phyloP scores from a whole-genome alignment of 2,797 vertebrate genomes.

The Pseudochaenichthys georgianus region DNA sequence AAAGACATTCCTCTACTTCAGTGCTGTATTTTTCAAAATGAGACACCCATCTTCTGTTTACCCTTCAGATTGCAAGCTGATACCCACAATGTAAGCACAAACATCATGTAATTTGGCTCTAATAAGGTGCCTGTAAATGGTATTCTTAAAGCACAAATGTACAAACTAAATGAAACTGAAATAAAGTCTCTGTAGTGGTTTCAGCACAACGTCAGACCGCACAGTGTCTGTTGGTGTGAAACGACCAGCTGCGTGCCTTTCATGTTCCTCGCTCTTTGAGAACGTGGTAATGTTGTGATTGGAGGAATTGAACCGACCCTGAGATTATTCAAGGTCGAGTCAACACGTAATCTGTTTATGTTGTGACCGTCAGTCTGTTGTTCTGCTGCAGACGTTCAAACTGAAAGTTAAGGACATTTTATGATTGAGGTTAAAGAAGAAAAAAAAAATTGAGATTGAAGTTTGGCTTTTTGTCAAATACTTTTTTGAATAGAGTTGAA shows the following conservation, averaged over 20 bases:
- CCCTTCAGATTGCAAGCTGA: slow-evolving; percentile 9
- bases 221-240: neutral
- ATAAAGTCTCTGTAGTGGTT: neutral
- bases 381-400: slow-evolving; percentile 11
- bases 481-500: neutral
- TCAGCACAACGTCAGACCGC: neutral
- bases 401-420: slow-evolving; percentile 32
- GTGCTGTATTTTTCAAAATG: slow-evolving; percentile 12
- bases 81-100: slow-evolving; percentile 58
- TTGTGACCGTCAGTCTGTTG: neutral
- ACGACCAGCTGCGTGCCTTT: neutral
- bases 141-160: slow-evolving; percentile 60
- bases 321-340: slow-evolving; percentile 2
- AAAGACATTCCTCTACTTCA: slow-evolving; percentile 17
- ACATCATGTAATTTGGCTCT: neutral
- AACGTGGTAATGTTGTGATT: slow-evolving; percentile 3
- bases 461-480: neutral
- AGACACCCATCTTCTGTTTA: slow-evolving; percentile 17
- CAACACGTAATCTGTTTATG: slow-evolving; percentile 26
- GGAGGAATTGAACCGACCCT: neutral
- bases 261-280: neutral
- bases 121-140: slow-evolving; percentile 62
- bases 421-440: slow-evolving; percentile 7
- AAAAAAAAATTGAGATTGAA: neutral
- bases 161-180: slow-evolving; percentile 6